These are phyloP conservation scores for Scaptomyza reducta DNA, from an alignment of 2,888 invertebrate species.

Conservation along the genomic window DNA sequence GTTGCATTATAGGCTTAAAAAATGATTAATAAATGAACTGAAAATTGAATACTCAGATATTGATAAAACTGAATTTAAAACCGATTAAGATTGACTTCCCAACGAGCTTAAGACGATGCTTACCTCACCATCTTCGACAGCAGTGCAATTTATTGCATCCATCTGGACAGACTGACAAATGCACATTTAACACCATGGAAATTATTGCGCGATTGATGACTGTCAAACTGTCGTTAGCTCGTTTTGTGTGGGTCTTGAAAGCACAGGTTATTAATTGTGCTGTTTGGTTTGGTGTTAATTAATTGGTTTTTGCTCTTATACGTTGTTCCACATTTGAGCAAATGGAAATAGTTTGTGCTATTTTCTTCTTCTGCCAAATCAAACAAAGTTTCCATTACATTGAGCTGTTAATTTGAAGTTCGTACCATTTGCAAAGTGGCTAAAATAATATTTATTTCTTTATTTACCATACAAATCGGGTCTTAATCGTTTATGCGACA, in stretches of 20 bases:
- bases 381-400: not conserved
- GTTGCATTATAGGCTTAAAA: not conserved
- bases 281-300: slow-evolving; percentile 23
- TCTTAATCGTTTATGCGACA: not conserved
- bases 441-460: not conserved
- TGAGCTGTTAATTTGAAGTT: not conserved
- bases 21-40: slow-evolving; percentile 1
- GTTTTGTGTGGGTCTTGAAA: not conserved
- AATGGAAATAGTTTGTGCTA: not conserved
- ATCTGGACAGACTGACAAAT: slow-evolving; percentile 10
- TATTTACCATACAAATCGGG: slow-evolving; percentile 2
- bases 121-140: slow-evolving; percentile 1
- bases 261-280: slow-evolving; percentile 16
- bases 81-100: not conserved
- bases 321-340: not conserved
- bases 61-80: not conserved
- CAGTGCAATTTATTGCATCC: not conserved
- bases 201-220: slow-evolving; percentile 20
- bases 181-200: slow-evolving; percentile 8
- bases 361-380: not conserved
- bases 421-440: not conserved
- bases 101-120: not conserved
- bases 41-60: not conserved
- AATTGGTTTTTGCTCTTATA: slow-evolving; percentile 1
- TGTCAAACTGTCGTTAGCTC: not conserved